Conservation (phyloP, 2,113 vertebrate genomes). For the Oenanthe oenanthe region DNA sequence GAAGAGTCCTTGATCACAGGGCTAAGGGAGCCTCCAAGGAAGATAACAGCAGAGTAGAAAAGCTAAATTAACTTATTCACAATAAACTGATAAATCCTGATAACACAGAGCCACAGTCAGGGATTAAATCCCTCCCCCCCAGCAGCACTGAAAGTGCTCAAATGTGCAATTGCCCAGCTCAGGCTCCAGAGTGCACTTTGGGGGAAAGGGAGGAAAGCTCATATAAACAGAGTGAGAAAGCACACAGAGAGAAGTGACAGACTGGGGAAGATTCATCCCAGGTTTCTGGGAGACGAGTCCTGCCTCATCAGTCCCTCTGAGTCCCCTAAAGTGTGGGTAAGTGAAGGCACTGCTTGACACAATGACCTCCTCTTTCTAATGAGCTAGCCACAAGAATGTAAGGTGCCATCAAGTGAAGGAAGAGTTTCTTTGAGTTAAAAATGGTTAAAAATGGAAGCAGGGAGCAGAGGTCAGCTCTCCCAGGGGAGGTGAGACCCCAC, state of each 20-base stretch:
- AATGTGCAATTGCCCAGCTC: neutral
- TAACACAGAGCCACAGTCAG: neutral
- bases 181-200: neutral
- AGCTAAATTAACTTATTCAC: neutral
- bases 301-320: neutral
- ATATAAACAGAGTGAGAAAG: neutral
- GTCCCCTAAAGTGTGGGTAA: neutral
- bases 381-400: neutral
- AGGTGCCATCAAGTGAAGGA: neutral
- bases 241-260: neutral
- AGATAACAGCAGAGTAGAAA: neutral
- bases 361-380: neutral
- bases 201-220: neutral
- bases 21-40: neutral
- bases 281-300: neutral
- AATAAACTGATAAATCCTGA: neutral
- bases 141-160: neutral
- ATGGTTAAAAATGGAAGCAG: neutral
- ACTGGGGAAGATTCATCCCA: neutral
- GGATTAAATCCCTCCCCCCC: neutral
- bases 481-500: neutral
- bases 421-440: neutral
- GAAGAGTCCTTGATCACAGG: neutral
- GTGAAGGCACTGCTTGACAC: neutral
- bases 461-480: constrained; percentile 1